Conservation (phyloP, 2,113 vertebrate species). For the Zosterops hypoxanthus region DNA sequence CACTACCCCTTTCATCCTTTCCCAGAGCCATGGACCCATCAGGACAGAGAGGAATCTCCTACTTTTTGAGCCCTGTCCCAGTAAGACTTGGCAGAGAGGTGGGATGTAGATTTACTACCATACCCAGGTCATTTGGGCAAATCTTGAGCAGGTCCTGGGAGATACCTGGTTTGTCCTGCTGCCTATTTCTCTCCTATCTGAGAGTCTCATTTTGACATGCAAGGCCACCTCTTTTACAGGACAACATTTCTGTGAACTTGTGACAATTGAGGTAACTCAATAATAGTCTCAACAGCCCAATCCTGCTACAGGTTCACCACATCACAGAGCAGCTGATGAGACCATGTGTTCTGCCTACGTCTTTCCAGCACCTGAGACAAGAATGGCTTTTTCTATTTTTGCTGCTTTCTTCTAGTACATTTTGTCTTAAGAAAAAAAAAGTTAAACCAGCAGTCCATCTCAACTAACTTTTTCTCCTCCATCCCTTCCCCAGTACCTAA, state of each 20-base stretch:
- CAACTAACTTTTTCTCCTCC: background rate
- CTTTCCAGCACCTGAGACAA: conserved; percentile 62
- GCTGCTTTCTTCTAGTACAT: conserved; percentile 48
- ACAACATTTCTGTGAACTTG: background rate
- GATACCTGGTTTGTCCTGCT: background rate
- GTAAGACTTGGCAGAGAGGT: background rate
- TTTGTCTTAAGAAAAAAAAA: background rate
- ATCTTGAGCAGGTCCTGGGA: background rate
- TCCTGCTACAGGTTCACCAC: conserved; percentile 31
- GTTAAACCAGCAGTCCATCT: background rate
- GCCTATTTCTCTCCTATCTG: background rate
- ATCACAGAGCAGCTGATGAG: conserved; percentile 56
- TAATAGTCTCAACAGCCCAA: background rate
- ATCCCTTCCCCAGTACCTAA: background rate
- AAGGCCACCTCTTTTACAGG: background rate
- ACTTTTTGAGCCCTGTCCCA: background rate
- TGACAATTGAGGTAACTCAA: background rate
- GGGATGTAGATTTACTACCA: background rate
- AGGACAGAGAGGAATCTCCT: background rate
- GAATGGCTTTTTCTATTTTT: conserved; percentile 63
- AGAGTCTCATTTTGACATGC: background rate
- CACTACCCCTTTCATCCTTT: background rate
- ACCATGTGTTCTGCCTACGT: conserved; percentile 65
- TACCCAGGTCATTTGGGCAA: background rate
- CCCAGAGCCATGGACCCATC: background rate